These are phyloP conservation scores for Picus viridis DNA, from an alignment of 2,797 vertebrate species.

Conservation along the genomic window DNA sequence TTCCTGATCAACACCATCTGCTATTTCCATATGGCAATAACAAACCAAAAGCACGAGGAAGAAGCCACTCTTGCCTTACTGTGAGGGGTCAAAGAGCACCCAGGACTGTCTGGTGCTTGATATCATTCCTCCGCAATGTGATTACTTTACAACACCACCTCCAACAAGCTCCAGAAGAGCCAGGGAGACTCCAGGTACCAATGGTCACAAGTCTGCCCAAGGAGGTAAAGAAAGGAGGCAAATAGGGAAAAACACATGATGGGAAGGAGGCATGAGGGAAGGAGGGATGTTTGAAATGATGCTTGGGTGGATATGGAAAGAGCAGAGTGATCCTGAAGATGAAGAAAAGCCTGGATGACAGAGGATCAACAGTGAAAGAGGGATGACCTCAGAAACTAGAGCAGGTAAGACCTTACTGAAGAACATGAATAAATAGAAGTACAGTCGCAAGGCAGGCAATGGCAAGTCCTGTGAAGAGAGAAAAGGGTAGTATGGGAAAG, in stretches of 20 bases:
- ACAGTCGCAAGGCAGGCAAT: background rate
- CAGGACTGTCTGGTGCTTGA: background rate
- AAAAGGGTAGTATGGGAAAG: background rate
- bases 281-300: background rate
- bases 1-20: constrained; percentile 72
- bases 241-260: background rate
- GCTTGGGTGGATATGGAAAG: background rate
- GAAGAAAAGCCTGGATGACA: background rate
- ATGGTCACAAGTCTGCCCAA: background rate
- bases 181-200: background rate
- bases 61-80: background rate
- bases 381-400: background rate
- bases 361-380: background rate
- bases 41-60: constrained; percentile 30
- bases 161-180: background rate
- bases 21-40: constrained; percentile 54
- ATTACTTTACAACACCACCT: background rate
- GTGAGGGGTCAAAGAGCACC: background rate
- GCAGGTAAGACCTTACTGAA: background rate
- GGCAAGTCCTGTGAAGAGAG: background rate
- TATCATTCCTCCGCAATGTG: background rate
- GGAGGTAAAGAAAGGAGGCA: background rate
- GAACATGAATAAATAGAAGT: background rate
- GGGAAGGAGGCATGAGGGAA: background rate
- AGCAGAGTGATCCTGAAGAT: background rate